Evolutionary conservation across 2,113 vertebrate genomes (phyloP).

Genomic region (Notarius lentiginosus): DNA sequence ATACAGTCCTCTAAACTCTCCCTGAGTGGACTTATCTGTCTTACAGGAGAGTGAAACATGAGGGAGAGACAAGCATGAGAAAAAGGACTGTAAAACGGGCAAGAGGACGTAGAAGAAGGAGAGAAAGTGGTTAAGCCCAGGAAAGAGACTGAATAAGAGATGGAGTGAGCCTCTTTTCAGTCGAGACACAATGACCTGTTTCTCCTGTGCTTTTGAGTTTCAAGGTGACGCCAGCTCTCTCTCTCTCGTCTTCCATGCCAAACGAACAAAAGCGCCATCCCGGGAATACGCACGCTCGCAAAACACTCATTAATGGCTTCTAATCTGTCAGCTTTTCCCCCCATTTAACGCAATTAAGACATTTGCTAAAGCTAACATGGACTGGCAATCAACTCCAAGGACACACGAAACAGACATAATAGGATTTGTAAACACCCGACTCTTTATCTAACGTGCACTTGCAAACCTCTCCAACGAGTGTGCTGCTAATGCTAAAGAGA

Average conservation of each 20-base stretch:
- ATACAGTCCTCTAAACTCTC: constrained; percentile 78
- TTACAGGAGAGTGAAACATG: constrained; percentile 52
- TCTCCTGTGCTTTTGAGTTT: constrained; percentile 68
- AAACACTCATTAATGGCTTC: constrained; percentile 75
- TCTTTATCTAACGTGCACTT: constrained; percentile 35
- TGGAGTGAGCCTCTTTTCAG: constrained; percentile 58
- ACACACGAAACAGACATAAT: constrained; percentile 68
- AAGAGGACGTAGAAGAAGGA: constrained; percentile 49
- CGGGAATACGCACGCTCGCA: constrained; percentile 69
- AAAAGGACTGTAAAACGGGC: constrained; percentile 52
- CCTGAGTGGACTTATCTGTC: constrained; percentile 76
- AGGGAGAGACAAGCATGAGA: constrained; percentile 19
- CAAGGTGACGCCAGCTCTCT: constrained; percentile 70
- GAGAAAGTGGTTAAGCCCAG: constrained; percentile 52
- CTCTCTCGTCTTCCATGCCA: constrained; percentile 58
- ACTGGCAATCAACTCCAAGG: constrained; percentile 70
- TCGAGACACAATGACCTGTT: constrained; percentile 68
- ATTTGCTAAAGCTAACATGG: constrained; percentile 76
- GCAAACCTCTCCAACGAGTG: constrained; percentile 22
- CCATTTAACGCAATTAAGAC: constrained; percentile 79
- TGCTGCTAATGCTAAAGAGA: constrained; percentile 31
- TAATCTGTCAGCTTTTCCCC: constrained; percentile 72
- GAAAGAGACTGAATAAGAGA: constrained; percentile 24
- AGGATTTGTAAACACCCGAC: constrained; percentile 63
- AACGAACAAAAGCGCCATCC: constrained; percentile 73